Evolutionary conservation across 2,888 invertebrate genomes (phyloP), one percentile per base, ranked within the genome.

Genomic region (Callimorpha dominula): DNA sequence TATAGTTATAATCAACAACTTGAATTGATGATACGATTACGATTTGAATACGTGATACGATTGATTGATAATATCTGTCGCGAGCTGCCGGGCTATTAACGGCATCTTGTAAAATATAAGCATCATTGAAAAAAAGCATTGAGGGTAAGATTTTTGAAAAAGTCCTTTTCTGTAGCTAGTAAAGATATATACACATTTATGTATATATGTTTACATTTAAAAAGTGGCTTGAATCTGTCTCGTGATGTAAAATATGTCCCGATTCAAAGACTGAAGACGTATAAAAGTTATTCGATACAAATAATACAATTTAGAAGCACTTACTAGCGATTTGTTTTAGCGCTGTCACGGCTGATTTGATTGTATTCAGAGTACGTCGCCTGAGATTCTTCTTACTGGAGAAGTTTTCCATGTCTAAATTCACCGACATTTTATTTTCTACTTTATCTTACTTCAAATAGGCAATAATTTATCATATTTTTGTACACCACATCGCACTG

Each of bases 241-340:
- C 17, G 14, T 20, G 62, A 1, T 20, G 14, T 70, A 66, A 75
- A 60, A 78, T 74, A 75, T 69, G 17, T 11, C 54, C 50, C 40
- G 12, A 60, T 68, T 76, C 68, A 65, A 65, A 72, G 42, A 57
- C 52, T 67, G 65, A 65, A 9, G 50, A 65, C 31, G 17, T 65
- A 40, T 65, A 65, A 12, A 65, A 65, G 65, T 50, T 65, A 65
- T 15, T 50, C 15, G 31, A 49, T 50, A 20, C n/a, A 43, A 54
- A 20, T 14, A 54, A 54, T 14, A 68, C 54, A 68, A 57, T 85
- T 75, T 80, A 80, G 85, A 82, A 87, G 78, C 84, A 94, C 95
- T 95, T 89, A 95, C 95, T 94, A 75, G 95, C 92, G 84, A 96
- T 93, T 90, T 95, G 95, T 86, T 91, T 93, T 80, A 95, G 89